A percentile compares a stretch with the other conserved stretches of the same genome.
phyloP scores from a whole-genome alignment of 1,140 invertebrate genomes.

The Laupala kohalensis region DNA sequence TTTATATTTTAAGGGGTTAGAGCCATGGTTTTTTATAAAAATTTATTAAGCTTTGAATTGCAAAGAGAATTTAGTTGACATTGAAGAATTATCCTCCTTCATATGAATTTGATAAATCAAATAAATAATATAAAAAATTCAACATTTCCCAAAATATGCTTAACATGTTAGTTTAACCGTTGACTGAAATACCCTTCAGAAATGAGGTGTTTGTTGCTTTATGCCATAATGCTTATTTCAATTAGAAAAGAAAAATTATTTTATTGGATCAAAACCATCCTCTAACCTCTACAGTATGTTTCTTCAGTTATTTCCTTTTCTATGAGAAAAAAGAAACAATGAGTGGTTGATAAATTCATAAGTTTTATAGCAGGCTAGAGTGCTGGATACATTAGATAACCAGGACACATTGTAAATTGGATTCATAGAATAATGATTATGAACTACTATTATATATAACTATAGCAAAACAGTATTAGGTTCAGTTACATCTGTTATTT shows the following conservation, averaged over 20 bases:
- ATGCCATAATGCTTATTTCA: too few species aligned
- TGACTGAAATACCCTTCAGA: too few species aligned
- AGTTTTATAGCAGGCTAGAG: slow-evolving; percentile 2
- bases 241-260: too few species aligned
- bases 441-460: slow-evolving; percentile 5
- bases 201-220: too few species aligned
- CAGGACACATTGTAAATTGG: background rate
- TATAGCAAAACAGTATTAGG: background rate
- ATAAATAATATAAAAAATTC: background rate
- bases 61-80: background rate
- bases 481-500: background rate
- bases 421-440: slow-evolving; percentile 4
- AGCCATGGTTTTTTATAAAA: background rate
- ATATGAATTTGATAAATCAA: background rate
- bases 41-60: background rate
- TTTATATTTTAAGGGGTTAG: background rate
- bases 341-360: background rate
- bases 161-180: too few species aligned
- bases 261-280: background rate
- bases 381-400: background rate
- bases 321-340: background rate
- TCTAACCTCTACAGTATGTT: slow-evolving; percentile 1
- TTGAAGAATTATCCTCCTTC: background rate
- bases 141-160: background rate
- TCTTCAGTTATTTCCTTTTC: slow-evolving; percentile 2